These are phyloP conservation scores for Apostichopus japonicus DNA, from an alignment of 35 echinoderm and acorn worm species.

Conservation along the genomic window DNA sequence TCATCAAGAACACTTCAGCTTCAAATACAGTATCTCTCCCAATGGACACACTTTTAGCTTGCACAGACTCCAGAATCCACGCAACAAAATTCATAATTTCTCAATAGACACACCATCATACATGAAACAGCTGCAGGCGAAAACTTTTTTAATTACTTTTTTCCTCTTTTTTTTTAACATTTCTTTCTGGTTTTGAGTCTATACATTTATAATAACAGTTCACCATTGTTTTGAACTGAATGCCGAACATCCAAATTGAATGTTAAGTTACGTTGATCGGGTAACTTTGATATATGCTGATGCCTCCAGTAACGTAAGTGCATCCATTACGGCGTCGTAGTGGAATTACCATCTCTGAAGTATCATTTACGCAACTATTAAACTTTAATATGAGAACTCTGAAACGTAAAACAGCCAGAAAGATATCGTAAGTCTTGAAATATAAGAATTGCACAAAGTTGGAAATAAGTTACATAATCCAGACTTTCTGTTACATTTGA, in stretches of 20 bases:
- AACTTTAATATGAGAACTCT: background rate
- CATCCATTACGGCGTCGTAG: background rate
- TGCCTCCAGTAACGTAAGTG: background rate
- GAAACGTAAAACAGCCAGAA: background rate
- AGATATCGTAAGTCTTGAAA: background rate
- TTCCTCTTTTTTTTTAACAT: background rate
- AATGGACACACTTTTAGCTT: background rate
- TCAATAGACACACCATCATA: background rate
- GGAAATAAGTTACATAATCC: no score
- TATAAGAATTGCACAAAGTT: no score
- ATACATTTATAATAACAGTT: background rate
- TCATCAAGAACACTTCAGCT: background rate
- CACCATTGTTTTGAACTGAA: background rate
- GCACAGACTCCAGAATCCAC: background rate
- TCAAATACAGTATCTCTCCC: background rate
- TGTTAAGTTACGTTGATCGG: background rate
- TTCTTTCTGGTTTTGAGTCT: no score
- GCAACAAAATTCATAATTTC: background rate
- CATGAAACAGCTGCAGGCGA: background rate
- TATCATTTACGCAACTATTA: background rate
- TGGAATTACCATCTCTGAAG: no score
- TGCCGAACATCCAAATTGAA: background rate
- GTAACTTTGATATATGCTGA: background rate
- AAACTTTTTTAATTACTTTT: slow-evolving; percentile 9
- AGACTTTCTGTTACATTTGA: no score